These are phyloP conservation scores for Rallus crepitans DNA, from an alignment of 2,797 vertebrate genomes.

Conservation along the genomic window DNA sequence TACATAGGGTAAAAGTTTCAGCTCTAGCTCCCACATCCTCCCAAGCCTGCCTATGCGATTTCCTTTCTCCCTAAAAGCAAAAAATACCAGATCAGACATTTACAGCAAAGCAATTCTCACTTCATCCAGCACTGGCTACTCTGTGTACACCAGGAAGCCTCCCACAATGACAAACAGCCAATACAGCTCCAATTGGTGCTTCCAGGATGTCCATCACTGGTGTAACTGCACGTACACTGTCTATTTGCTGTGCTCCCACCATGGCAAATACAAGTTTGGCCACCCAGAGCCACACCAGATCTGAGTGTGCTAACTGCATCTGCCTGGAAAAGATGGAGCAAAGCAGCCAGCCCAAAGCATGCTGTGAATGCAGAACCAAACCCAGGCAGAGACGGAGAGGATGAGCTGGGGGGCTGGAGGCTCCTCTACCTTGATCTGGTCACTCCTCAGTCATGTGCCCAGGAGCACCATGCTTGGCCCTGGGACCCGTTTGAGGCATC, in stretches of 20 bases:
- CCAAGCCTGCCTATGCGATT: accelerated
- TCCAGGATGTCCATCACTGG: background rate
- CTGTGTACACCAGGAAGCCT: background rate
- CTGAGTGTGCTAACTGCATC: background rate
- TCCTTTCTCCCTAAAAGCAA: background rate
- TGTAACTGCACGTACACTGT: background rate
- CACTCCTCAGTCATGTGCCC: background rate
- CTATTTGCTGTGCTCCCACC: background rate
- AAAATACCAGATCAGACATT: background rate
- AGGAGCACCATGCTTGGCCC: accelerated
- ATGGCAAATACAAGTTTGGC: background rate
- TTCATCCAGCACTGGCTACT: background rate
- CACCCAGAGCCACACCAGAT: background rate
- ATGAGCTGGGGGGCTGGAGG: background rate
- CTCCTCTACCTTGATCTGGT: background rate
- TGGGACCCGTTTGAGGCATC: background rate
- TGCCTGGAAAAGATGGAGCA: accelerated
- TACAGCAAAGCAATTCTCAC: background rate
- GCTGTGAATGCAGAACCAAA: background rate
- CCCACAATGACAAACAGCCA: background rate
- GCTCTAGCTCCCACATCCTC: background rate
- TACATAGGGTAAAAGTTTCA: background rate
- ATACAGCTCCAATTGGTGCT: background rate
- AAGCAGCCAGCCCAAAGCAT: background rate
- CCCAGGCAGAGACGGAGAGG: accelerated